Percentiles rank a stretch among this genome's conserved stretches.
phyloP scores from a whole-genome alignment of 2,888 invertebrate genomes.

The Helobdella robusta region DNA sequence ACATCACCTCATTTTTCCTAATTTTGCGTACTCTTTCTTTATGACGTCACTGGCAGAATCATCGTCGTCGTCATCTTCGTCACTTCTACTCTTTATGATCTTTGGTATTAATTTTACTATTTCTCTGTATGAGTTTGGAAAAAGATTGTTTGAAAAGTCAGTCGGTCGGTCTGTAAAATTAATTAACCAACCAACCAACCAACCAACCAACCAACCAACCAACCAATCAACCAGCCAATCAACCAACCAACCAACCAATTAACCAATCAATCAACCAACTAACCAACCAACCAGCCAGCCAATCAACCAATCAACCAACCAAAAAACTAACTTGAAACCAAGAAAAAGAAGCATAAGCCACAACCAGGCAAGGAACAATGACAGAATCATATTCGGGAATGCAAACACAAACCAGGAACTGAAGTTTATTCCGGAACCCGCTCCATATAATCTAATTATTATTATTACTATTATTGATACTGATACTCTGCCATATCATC shows the following conservation, averaged over 20 bases:
- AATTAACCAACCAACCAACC: no score
- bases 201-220: no score
- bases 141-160: no score
- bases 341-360: slow-evolving; percentile 41
- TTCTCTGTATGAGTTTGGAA: slow-evolving; percentile 17
- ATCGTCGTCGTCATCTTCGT: background rate
- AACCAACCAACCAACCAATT: no score
- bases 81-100: background rate
- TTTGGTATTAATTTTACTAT: slow-evolving; percentile 16
- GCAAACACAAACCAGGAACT: slow-evolving; percentile 70
- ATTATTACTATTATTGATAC: no score
- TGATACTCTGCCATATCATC: no score
- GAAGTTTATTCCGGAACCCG: slow-evolving; percentile 34
- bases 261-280: no score
- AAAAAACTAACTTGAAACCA: slow-evolving; percentile 34
- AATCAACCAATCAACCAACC: no score
- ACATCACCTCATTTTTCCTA: slow-evolving; percentile 40
- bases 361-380: slow-evolving; percentile 43
- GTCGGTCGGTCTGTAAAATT: no score
- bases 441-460: slow-evolving; percentile 29
- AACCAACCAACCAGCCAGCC: no score
- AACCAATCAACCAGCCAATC: no score
- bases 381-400: slow-evolving; percentile 66
- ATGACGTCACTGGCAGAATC: slow-evolving; percentile 37
- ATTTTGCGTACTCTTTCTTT: slow-evolving; percentile 38